Evolutionary conservation across 2,797 vertebrate species (phyloP), one percentile per base, ranked within the genome.

Genomic region (Yasuhikotakia modesta): DNA sequence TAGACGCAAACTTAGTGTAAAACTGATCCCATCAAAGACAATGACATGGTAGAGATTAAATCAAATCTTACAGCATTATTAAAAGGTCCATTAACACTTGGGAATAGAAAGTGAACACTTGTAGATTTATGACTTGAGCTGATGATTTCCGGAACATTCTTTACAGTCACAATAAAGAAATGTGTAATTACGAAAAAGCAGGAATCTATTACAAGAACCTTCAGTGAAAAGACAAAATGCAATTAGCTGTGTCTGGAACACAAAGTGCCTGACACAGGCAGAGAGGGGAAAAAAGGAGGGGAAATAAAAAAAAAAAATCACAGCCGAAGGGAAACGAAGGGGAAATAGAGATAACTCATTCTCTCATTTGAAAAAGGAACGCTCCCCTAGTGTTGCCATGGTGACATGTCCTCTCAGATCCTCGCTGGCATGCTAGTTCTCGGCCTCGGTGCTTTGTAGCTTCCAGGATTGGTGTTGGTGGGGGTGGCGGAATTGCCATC

Each of bases 331-430:
- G 75, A 73, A 82, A 73, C 22, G 55, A 43, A 64, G 66, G 61
- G 78, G 78, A 83, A 82, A 82, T 45, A 43, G 30, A 83, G 78
- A 85, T 66, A 78, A 80, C 70, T 79, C 80, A 73, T 79, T 79
- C 70, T 81, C 73, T 67, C 57, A 43, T 66, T 70, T 21, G 27
- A 73, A 77, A 81, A 91, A 88, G 86, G 83, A 85, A 90, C 85
- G 86, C 86, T 86, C 86, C 84, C 84, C 86, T 80, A 58, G 83
- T 89, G 93, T 93, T 87, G 78, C 82, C 75, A 87, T 87, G 81
- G 81, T 30, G 68, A 85, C 82, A 76, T 32, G 45, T 85, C 75
- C 69, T 77, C 73, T 68, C 76, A 58, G 27, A 22, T 82, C 24
- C 65, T 81, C 13, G 57, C 79, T 39, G 32, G 70, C 80, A 70